Conservation (phyloP, 2,797 vertebrate species). For the Gallinago solitaria region DNA sequence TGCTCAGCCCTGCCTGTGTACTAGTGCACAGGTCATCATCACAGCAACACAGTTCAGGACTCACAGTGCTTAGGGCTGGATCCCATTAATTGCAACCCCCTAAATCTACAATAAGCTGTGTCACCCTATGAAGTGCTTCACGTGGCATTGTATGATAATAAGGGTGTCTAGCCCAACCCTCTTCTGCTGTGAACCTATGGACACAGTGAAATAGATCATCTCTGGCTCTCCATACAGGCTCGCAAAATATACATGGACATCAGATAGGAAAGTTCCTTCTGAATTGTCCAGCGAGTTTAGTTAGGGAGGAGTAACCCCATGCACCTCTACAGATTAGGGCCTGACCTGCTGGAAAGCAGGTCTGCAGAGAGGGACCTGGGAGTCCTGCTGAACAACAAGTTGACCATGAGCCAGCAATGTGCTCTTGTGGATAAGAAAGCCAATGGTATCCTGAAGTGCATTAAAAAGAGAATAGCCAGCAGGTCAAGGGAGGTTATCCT, state of each 20-base stretch:
- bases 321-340: neutral
- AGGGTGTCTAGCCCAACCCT: neutral
- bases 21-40: neutral
- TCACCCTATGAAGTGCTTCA: neutral
- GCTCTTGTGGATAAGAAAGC: neutral
- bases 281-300: neutral
- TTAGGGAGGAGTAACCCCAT: neutral
- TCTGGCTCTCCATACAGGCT: neutral
- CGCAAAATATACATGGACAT: neutral
- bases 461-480: neutral
- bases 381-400: neutral
- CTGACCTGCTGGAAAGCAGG: neutral
- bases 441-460: neutral
- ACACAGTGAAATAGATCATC: neutral
- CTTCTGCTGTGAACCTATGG: neutral
- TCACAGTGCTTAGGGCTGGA: no score
- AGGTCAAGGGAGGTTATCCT: neutral
- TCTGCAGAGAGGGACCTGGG: neutral
- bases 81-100: neutral
- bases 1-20: neutral
- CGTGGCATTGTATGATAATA: accelerated
- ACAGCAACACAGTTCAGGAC: neutral
- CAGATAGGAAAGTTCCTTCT: neutral
- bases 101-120: neutral
- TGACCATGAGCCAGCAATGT: neutral